Base-by-base conservation (phyloP, 1,140 invertebrate genomes). In the Eubasilissa regina region DNA sequence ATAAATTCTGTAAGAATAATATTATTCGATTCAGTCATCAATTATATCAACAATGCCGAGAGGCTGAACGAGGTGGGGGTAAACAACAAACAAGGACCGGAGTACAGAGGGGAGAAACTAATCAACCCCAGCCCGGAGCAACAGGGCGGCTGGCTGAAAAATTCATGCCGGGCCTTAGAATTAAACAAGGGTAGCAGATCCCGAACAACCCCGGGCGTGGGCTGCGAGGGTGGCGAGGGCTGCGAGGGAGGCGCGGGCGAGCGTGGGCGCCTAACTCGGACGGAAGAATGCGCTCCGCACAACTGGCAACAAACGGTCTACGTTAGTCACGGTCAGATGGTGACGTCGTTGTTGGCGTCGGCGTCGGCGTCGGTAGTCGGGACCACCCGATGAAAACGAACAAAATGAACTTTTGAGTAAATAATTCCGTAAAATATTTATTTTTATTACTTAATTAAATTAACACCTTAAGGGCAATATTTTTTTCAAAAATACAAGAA, bases 91-190 rank as follows among this genome's bases (percentile, higher is more conserved):
- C 53, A 55, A 55, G 60, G 8, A 25, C 17, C 25, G 21, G 21
- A 15, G 64, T 19, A 45, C 13, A 72, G n/a, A n/a, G n/a, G n/a
- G n/a, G 66, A 7, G 55, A 77, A 80, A 77, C 79, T 80, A 80
- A 80, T 80, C 79, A 73, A 56, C 70, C 70, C 19, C 48, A 77
- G 64, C 73, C 70, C 21, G 45, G 70, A 80, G 79, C 75, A 80
- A 80, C 79, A 80, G 56, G 56, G 45, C 43, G 58, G 66, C 77
- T 44, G 70, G 76, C 19, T 80, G 79, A 80, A 80, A 80, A 80
- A 80, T 80, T 80, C 79, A 80, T 80, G 68, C 19, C 48, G 60
- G 51, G 51, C 25, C 64, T 56, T 60, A 45, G 68, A 75, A 75
- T 75, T 75, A 80, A 75, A 55, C 70, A 73, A 73, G 70, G 53